Evolutionary conservation across 2,797 vertebrate genomes (phyloP), one percentile per base, ranked within the genome.

Genomic region (Acipenser ruthenus): DNA sequence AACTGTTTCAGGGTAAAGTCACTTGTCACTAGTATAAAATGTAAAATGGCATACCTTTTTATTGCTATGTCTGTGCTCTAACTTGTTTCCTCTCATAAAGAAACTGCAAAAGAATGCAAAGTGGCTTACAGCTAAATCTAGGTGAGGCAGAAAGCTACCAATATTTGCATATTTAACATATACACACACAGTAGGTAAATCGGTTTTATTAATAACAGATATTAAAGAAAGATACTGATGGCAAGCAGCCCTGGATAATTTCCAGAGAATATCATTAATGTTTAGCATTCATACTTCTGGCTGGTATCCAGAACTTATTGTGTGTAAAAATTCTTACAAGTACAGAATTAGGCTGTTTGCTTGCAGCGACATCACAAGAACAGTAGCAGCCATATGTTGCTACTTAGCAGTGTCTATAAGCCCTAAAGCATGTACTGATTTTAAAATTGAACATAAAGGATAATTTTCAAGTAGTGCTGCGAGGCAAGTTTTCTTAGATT

Each of bases 301-400:
- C 86, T 80, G 71, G 70, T 72, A 76, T 86, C 85, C 86, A 89
- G 75, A 60, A 76, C 67, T 75, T 73, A 69, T 75, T 87, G 87
- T 89, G 84, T 79, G 77, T 77, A 82, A 83, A 88, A 88, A 87
- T 82, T 66, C 84, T 87, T 89, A 85, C 86, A 86, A 85, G 78
- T 86, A 81, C 72, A 83, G 85, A 87, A 87, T 86, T 80, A 83
- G 83, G 79, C 75, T 83, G 72, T 82, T 85, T 84, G 86, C 87
- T 88, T 77, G 83, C 79, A 89, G 87, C 85, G 84, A 37, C 23
- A 37, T 86, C 78, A 76, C 81, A 84, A 79, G 80, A 88, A 83
- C 83, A 85, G 83, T 84, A 84, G 81, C 77, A 71, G 76, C 87
- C 89, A 89, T 90, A 90, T 92, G 90, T 78, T 89, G 83, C 85